Percentiles rank a stretch among this genome's conserved stretches.
Conservation (phyloP, 2,113 vertebrate genomes). For the Tapirus terrestris region DNA sequence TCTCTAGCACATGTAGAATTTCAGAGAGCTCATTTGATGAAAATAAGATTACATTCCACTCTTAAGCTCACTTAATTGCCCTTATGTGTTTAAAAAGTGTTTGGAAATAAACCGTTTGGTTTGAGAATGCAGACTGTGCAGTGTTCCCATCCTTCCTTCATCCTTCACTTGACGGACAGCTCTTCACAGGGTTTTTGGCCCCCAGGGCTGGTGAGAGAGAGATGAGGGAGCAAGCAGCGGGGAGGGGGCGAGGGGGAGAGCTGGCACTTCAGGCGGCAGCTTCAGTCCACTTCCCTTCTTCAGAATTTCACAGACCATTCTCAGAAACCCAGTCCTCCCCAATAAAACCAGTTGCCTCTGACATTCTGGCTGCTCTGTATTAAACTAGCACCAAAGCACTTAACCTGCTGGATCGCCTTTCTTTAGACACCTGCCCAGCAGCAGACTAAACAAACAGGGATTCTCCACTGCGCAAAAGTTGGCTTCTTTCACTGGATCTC, state of each 20-base stretch:
- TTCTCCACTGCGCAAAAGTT: slow-evolving; percentile 91
- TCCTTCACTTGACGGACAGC: slow-evolving; percentile 54
- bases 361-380: slow-evolving; percentile 68
- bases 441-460: slow-evolving; percentile 91
- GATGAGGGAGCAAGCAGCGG: not conserved
- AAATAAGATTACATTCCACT: not conserved
- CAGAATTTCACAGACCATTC: slow-evolving; percentile 54
- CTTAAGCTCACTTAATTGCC: not conserved
- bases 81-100: not conserved
- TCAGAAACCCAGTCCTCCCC: slow-evolving; percentile 55
- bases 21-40: not conserved
- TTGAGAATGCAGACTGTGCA: not conserved
- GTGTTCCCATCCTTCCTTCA: not conserved
- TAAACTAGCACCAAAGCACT: slow-evolving; percentile 81
- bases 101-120: not conserved
- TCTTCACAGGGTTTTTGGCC: slow-evolving; percentile 28
- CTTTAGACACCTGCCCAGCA: slow-evolving; percentile 92
- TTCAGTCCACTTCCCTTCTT: slow-evolving; percentile 1
- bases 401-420: slow-evolving; percentile 86
- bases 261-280: not conserved
- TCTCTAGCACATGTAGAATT: not conserved
- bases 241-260: not conserved
- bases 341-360: slow-evolving; percentile 75
- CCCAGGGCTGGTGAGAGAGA: not conserved
- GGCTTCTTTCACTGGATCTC: slow-evolving; percentile 89